Conservation (phyloP, 2,888 invertebrate species). For the Panzeria rudis region DNA sequence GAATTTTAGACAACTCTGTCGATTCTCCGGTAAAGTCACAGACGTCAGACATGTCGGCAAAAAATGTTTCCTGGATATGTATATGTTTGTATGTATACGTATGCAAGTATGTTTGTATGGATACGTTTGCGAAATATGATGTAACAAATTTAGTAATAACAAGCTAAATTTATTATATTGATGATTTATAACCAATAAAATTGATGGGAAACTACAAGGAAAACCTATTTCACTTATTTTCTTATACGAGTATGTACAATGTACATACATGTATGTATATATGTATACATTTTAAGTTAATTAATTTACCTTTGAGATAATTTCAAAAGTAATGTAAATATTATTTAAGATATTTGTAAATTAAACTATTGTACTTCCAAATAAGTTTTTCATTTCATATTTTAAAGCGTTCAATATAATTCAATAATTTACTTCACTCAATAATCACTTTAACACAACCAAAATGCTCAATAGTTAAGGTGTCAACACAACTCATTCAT, state of each 20-base stretch:
- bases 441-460: slow-evolving; percentile 49
- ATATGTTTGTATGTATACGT: not conserved
- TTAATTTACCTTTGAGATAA: slow-evolving; percentile 42
- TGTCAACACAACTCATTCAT: slow-evolving; percentile 55
- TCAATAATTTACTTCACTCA: slow-evolving; percentile 32
- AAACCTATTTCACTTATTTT: not conserved
- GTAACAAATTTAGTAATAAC: slow-evolving; percentile 62
- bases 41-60: too few species aligned
- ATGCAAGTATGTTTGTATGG: not conserved
- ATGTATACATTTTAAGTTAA: slow-evolving; percentile 34
- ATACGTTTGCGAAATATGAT: slow-evolving; percentile 33
- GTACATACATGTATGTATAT: not conserved
- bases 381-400: not conserved
- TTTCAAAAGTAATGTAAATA: slow-evolving; percentile 24
- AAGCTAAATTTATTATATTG: slow-evolving; percentile 62
- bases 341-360: not conserved
- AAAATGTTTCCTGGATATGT: too few species aligned
- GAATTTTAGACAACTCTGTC: too few species aligned
- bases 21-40: too few species aligned
- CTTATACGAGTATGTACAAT: not conserved
- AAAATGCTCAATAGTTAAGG: slow-evolving; percentile 58
- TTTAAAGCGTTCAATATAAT: not conserved
- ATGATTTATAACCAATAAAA: slow-evolving; percentile 62
- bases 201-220: slow-evolving; percentile 38
- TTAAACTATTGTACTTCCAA: too few species aligned